Evolutionary conservation across 2,797 vertebrate genomes (phyloP), one percentile per base, ranked within the genome.

Genomic region (Lacerta viridis): DNA sequence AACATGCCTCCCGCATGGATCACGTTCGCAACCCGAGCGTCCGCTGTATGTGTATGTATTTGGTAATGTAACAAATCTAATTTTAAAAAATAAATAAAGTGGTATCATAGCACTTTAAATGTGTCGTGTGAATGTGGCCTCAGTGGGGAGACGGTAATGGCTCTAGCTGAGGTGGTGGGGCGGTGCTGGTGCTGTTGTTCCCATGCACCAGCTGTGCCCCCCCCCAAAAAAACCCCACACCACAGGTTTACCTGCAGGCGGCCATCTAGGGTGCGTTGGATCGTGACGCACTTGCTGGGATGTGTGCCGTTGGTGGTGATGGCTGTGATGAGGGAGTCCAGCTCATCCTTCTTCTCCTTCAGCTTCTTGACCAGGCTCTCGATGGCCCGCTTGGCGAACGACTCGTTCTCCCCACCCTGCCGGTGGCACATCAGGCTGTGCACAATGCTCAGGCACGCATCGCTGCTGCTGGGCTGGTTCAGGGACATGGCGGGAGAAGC

Each of bases 331-430:
- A 98, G 97, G 0, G 98, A 97, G 94, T 98, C 98, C 85, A 98
- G 94, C 95, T 98, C 98, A 2, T 98, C 98, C 91, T 97, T 97
- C 92, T 97, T 98, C 96, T 98, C 98, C 95, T 98, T 98, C 50
- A 98, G 97, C 92, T 98, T 98, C 96, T 98, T 98, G 23, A 98
- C 97, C 79, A 98, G 95, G 89, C 98, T 98, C 96, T 98, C 97
- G 59, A 98, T 98, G 89, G 98, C 98, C 0, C 98, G 95, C 72
- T 98, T 98, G 90, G 98, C 97, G 0, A 98, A 98, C 93, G 96
- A 96, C 91, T 98, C 98, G n/a, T 97, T 98, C 90, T 98, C 98
- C 0, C 96, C 97, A 2, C 98, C 97, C 95, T 98, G 98, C 46
- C 98, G 97, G 93, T 98, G 98, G 93, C 97, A 97, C 98, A 98